Evolutionary conservation across 2,797 vertebrate genomes (phyloP).

Genomic region (Acrossocheilus fasciatus): DNA sequence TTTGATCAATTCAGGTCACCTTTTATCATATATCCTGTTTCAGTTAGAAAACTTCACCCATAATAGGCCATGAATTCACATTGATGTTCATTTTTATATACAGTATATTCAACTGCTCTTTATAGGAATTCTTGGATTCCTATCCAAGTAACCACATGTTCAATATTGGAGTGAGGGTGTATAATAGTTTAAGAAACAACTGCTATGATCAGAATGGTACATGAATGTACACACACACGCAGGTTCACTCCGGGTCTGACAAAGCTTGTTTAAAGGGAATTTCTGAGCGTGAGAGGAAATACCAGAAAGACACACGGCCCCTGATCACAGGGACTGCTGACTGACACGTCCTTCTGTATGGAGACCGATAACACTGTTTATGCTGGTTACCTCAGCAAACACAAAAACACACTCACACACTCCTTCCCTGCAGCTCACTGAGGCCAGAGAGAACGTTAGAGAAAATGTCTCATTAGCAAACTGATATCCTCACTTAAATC

Average conservation of each 20-base stretch:
- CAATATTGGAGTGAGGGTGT: background rate
- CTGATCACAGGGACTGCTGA: slow-evolving; percentile 68
- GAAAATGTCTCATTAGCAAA: background rate
- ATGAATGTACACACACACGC: background rate
- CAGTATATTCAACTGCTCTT: background rate
- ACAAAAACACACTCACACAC: slow-evolving; percentile 37
- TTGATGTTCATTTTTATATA: background rate
- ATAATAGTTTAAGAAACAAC: background rate
- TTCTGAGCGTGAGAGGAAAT: slow-evolving; percentile 64
- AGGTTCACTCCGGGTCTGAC: background rate
- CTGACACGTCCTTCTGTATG: slow-evolving; percentile 74
- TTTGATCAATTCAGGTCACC: background rate
- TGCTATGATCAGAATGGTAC: background rate
- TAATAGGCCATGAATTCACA: background rate
- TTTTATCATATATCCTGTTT: background rate
- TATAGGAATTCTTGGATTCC: background rate
- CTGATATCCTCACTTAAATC: background rate
- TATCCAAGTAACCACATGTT: background rate
- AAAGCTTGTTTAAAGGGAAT: slow-evolving; percentile 29
- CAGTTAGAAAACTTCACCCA: background rate
- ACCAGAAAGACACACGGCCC: slow-evolving; percentile 44
- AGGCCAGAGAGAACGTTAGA: slow-evolving; percentile 1
- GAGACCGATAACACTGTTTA: slow-evolving; percentile 75
- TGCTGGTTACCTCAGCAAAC: slow-evolving; percentile 59
- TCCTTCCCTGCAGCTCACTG: slow-evolving; percentile 41